These are phyloP conservation scores for Papilio polyxenes DNA, from an alignment of 1,140 invertebrate genomes.

Conservation along the genomic window DNA sequence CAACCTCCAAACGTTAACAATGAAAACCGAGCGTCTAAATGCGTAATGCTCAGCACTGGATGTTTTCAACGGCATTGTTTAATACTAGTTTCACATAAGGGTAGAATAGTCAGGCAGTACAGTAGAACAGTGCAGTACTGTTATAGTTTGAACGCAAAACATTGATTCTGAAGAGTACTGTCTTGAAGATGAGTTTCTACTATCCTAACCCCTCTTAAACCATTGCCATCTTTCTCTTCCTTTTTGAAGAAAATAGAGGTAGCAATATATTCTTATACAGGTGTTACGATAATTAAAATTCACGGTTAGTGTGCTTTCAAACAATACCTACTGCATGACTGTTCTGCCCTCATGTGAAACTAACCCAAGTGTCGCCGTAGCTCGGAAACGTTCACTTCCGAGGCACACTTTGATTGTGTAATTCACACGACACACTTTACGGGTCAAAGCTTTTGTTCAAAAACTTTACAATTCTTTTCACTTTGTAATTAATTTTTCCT, in stretches of 20 bases:
- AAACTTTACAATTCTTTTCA: constrained; percentile 3
- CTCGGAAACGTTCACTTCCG: constrained; percentile 67
- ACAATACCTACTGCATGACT: background rate
- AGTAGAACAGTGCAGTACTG: background rate
- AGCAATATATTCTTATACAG: background rate
- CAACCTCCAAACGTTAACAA: constrained; percentile 65
- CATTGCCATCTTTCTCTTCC: background rate
- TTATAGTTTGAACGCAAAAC: too few relatives aligned
- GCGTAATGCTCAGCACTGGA: constrained; percentile 57
- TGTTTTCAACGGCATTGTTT: constrained; percentile 64
- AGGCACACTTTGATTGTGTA: constrained; percentile 52
- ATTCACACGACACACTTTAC: constrained; percentile 57
- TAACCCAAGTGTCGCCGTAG: constrained; percentile 47
- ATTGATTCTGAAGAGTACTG: too few relatives aligned
- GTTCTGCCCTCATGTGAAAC: background rate
- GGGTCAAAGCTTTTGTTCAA: constrained; percentile 51
- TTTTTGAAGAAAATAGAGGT: background rate
- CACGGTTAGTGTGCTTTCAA: background rate
- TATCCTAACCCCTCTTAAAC: background rate
- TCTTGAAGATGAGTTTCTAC: too few relatives aligned
- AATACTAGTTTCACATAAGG: background rate
- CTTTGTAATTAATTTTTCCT: background rate
- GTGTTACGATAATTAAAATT: background rate
- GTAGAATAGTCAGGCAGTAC: background rate
- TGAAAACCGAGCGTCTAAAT: constrained; percentile 57